These are phyloP conservation scores for Geodia barretti DNA, from an alignment of 37 sponge, comb jelly and placozoan genomes.

Conservation along the genomic window DNA sequence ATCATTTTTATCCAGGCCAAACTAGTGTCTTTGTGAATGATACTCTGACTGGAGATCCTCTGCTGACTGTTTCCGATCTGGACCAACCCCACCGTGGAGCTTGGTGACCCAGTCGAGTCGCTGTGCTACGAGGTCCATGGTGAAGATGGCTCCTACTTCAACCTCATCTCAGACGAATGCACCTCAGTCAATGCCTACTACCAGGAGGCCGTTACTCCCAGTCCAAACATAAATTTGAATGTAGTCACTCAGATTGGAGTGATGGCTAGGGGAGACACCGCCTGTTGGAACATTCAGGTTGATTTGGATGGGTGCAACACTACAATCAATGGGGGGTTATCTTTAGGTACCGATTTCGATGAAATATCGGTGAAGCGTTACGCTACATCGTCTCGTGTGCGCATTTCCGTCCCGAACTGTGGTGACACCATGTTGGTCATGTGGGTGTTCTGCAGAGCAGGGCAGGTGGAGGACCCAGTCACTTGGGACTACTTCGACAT, in stretches of 20 bases:
- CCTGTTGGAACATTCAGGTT: background rate
- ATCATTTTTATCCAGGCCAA: too few relatives aligned
- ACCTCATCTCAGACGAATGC: slow-evolving; percentile 37
- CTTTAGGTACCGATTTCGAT: background rate
- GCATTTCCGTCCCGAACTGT: slow-evolving; percentile 58
- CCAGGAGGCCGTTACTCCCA: background rate
- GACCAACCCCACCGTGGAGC: too few relatives aligned
- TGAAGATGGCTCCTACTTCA: slow-evolving; percentile 10
- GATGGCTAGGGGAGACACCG: slow-evolving; percentile 3
- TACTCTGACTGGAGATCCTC: slow-evolving; percentile 59
- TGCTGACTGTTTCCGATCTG: slow-evolving; percentile 43
- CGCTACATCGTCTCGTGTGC: slow-evolving; percentile 23
- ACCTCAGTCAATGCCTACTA: slow-evolving; percentile 56
- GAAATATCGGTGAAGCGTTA: slow-evolving; percentile 23
- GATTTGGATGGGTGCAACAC: slow-evolving; percentile 37
- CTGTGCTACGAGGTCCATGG: slow-evolving; percentile 54
- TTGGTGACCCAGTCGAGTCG: background rate
- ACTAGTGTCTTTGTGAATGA: too few relatives aligned
- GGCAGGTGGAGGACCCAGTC: background rate
- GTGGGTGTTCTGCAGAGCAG: slow-evolving; percentile 49
- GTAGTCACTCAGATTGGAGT: slow-evolving; percentile 32
- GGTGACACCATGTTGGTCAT: slow-evolving; percentile 27
- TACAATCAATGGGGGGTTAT: background rate
- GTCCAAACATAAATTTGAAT: background rate
- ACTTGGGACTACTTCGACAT: too few relatives aligned